Conservation (phyloP, 2,797 vertebrate species). For the Microctenopoma stevenorrisi region DNA sequence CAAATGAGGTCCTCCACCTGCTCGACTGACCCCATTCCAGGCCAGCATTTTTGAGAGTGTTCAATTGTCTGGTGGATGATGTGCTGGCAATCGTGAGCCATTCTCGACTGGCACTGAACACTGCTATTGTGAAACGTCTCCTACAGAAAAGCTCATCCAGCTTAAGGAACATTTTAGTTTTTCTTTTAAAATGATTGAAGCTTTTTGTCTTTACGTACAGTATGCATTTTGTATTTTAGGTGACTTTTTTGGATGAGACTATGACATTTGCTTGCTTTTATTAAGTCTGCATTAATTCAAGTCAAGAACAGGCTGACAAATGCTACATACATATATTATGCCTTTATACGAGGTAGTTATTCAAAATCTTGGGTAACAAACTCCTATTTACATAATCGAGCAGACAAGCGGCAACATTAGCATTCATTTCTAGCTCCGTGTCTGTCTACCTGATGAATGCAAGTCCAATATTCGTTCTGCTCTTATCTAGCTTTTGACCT, state of each 20-base stretch:
- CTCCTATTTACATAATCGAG: constrained; percentile 2
- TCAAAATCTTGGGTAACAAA: constrained; percentile 10
- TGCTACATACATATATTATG: no score
- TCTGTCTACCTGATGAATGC: constrained; percentile 7
- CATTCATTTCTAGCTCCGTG: constrained; percentile 2
- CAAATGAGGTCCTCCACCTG: constrained; percentile 44
- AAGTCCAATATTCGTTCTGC: not conserved
- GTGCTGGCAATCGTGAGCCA: constrained; percentile 38
- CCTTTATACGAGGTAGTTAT: not conserved
- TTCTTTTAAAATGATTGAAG: constrained; percentile 17
- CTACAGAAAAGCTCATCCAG: constrained; percentile 30
- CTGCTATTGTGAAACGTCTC: constrained; percentile 51
- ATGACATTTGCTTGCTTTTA: not conserved
- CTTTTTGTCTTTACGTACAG: not conserved
- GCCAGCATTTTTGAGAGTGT: constrained; percentile 28
- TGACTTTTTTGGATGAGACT: not conserved
- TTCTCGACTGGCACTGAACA: constrained; percentile 38
- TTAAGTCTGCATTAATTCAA: not conserved
- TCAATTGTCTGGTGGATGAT: constrained; percentile 48
- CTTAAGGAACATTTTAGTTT: constrained; percentile 29
- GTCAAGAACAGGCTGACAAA: not conserved
- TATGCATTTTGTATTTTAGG: not conserved
- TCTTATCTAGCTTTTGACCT: not conserved
- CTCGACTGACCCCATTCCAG: constrained; percentile 33
- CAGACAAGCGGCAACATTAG: constrained; percentile 9